Base-by-base conservation (phyloP, 2,797 vertebrate genomes). In the Gambelia wislizenii region DNA sequence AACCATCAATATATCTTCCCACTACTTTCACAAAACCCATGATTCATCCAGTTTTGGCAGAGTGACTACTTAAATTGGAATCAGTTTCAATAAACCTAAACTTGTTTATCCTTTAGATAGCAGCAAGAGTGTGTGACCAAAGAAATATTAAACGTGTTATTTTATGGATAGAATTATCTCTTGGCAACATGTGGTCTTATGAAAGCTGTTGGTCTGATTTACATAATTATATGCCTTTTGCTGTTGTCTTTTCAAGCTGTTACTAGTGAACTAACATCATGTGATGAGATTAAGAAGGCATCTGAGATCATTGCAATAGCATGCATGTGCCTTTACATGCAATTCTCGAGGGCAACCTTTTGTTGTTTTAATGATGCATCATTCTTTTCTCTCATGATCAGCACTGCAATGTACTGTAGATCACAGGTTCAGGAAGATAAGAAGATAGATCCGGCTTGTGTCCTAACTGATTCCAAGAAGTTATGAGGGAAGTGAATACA, bases 61-160 rank as follows among this genome's bases (percentile, higher is more conserved):
- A 91, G 79, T 92, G 78, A 87, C 86, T 91, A 36, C 22, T 18
- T 82, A 27, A 79, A 84, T 12, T 91, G 59, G 76, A 91, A 92
- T 94, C 89, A 80, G 39, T 78, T 83, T 94, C 61, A 89, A 89
- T 94, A 94, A 93, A 91, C 91, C 91, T 69, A 91, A 81, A 52
- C 39, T 91, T 92, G 87, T 94, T 94, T 93, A 94, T 93, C 88
- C 47, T 89, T 85, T 64, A 89, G 90, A 93, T 82, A 54, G 81
- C 91, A 61, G 42, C 87, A 82, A 54, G 18, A 25, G 42, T 83
- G 42, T 83, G 80, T 91, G 88, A 94, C 92, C 87, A 92, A 93
- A 94, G 87, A 94, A 92, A 89, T 93, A 93, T 85, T 92, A 89
- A 92, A 86, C 59, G 42, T 85, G 72, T 78, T 86, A 82, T 91